A percentile compares a stretch with the other conserved stretches of the same genome.
These are phyloP conservation scores for Macrosoma leucophasiata DNA, from an alignment of 2,888 invertebrate species.

Conservation along the genomic window DNA sequence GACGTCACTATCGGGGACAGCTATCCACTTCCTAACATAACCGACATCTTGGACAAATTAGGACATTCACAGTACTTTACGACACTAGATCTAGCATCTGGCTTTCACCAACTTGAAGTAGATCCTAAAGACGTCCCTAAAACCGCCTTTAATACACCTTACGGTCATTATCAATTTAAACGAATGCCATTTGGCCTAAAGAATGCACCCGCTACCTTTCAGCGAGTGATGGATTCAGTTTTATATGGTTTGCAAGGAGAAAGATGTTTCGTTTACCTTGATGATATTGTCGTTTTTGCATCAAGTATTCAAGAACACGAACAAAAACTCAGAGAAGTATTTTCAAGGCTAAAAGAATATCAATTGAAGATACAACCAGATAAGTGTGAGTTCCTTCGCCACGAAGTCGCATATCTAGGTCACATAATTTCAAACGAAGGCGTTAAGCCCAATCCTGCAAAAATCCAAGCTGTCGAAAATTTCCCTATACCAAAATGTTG, in stretches of 20 bases:
- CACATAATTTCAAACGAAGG: constrained; percentile 38
- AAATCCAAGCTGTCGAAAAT: constrained; percentile 26
- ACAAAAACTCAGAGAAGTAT: constrained; percentile 31
- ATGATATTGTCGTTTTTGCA: constrained; percentile 33
- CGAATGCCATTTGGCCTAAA: constrained; percentile 33
- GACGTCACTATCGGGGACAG: constrained; percentile 20
- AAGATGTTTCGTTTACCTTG: constrained; percentile 31
- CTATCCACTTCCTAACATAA: constrained; percentile 24
- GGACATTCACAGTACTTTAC: constrained; percentile 25
- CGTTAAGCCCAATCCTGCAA: constrained; percentile 38
- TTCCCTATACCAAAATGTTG: constrained; percentile 31
- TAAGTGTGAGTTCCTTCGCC: constrained; percentile 35
- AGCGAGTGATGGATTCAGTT: constrained; percentile 29
- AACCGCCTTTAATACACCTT: constrained; percentile 31
- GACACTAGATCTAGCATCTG: constrained; percentile 24
- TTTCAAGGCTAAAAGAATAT: constrained; percentile 26
- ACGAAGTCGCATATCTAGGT: constrained; percentile 40
- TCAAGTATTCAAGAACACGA: constrained; percentile 35
- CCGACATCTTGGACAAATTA: constrained; percentile 23
- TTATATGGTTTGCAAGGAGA: constrained; percentile 27
- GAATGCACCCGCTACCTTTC: constrained; percentile 34
- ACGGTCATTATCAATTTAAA: constrained; percentile 30
- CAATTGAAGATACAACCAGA: constrained; percentile 34
- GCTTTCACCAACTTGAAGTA: constrained; percentile 24
- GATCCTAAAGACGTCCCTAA: constrained; percentile 25